phyloP scores from a whole-genome alignment of 2,888 invertebrate genomes.

The Priocnemis perturbator region DNA sequence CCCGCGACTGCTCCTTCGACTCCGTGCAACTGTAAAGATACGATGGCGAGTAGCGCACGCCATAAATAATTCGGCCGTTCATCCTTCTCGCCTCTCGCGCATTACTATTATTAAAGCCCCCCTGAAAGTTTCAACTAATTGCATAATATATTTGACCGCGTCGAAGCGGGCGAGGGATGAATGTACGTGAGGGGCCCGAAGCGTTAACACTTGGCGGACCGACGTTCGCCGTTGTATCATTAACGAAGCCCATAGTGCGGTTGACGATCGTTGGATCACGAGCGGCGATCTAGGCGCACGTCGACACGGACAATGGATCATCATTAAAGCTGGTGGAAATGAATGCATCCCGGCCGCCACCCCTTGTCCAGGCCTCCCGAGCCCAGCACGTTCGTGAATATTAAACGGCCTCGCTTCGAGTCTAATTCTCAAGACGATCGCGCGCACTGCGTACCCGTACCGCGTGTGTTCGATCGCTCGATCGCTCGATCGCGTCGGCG shows the following conservation, averaged over 20 bases:
- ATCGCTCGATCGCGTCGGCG: not conserved
- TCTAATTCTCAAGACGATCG: conserved; percentile 38
- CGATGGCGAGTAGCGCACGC: not conserved
- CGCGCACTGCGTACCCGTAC: conserved; percentile 30
- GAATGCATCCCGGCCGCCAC: not conserved
- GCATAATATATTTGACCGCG: too few species aligned
- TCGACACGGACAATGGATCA: conserved; percentile 26
- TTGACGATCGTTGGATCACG: conserved; percentile 41
- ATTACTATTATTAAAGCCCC: too few species aligned
- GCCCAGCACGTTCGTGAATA: conserved; percentile 15
- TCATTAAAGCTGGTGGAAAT: conserved; percentile 25
- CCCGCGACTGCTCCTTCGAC: too few species aligned
- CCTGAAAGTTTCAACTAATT: too few species aligned
- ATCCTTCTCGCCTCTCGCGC: too few species aligned
- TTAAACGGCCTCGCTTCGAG: conserved; percentile 12
- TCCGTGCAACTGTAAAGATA: not conserved
- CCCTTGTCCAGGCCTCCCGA: too few species aligned
- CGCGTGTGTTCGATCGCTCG: not conserved
- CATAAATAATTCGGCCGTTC: not conserved
- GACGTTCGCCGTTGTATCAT: conserved; percentile 12
- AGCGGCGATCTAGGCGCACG: conserved; percentile 31
- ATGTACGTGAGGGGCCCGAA: too few species aligned
- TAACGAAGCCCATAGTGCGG: conserved; percentile 16
- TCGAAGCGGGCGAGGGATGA: too few species aligned
- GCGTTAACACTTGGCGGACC: not conserved